phyloP scores from a whole-genome alignment of 2,113 vertebrate genomes.

The Brachypteracias leptosomus region DNA sequence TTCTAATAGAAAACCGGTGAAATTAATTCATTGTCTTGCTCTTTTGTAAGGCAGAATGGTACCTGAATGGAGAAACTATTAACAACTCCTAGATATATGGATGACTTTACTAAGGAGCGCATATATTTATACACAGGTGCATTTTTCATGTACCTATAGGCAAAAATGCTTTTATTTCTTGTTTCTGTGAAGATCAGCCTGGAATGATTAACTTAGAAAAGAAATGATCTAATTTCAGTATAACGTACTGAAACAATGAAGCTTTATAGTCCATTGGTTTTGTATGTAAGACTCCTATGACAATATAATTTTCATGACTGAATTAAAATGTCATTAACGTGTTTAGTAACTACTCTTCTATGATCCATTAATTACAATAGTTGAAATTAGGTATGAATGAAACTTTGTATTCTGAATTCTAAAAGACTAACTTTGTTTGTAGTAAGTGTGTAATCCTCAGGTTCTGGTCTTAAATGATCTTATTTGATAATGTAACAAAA shows the following conservation, averaged over 20 bases:
- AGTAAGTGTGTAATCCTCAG: neutral
- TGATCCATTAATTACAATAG: slow-evolving; percentile 8
- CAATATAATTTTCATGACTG: neutral
- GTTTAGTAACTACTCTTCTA: slow-evolving; percentile 28
- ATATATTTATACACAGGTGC: neutral
- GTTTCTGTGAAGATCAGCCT: neutral
- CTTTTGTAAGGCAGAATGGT: neutral
- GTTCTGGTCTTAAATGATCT: neutral
- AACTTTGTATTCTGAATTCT: neutral
- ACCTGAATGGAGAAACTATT: neutral
- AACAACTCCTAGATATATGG: neutral
- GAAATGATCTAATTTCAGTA: neutral
- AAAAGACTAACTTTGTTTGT: neutral
- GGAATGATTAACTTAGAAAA: neutral
- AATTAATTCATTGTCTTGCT: neutral
- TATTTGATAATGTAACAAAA: neutral
- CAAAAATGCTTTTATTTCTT: neutral
- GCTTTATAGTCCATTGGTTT: neutral
- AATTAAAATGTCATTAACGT: slow-evolving; percentile 6
- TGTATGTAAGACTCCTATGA: neutral
- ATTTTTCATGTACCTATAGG: neutral
- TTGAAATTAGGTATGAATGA: neutral
- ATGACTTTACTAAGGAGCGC: neutral
- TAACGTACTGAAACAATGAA: neutral
- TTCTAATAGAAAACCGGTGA: neutral